These are phyloP conservation scores for Anastrepha obliqua DNA, from an alignment of 1,140 invertebrate genomes.

Conservation along the genomic window DNA sequence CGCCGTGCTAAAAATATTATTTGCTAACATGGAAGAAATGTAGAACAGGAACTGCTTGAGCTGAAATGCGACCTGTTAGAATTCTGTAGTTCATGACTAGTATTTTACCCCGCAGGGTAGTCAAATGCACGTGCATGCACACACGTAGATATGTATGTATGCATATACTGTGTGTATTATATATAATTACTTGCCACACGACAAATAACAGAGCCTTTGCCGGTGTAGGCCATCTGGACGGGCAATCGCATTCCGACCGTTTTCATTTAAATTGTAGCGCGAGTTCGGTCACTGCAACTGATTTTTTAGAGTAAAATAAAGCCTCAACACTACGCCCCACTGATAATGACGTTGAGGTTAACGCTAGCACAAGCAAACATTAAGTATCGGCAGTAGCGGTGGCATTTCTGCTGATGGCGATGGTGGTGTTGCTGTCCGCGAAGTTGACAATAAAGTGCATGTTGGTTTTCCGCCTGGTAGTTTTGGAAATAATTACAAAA, in stretches of 20 bases:
- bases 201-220: not conserved
- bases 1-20: too few species aligned
- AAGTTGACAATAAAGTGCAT: not conserved
- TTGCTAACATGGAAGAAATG: too few species aligned
- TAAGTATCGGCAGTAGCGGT: slow-evolving; percentile 4
- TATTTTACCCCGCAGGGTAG: too few species aligned
- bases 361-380: not conserved
- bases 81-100: too few species aligned
- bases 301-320: slow-evolving; percentile 7
- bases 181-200: not conserved
- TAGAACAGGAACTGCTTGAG: too few species aligned
- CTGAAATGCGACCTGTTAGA: too few species aligned
- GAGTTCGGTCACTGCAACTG: slow-evolving; percentile 5
- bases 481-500: slow-evolving; percentile 38
- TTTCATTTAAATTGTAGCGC: slow-evolving; percentile 13
- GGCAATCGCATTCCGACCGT: not conserved
- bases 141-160: not conserved
- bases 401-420: not conserved
- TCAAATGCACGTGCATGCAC: too few species aligned
- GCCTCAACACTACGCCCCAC: not conserved
- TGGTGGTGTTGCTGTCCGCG: not conserved
- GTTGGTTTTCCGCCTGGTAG: slow-evolving; percentile 21
- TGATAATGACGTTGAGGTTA: slow-evolving; percentile 29
- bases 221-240: not conserved
- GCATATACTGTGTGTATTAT: not conserved